Evolutionary conservation across 1,140 invertebrate species (phyloP).

Genomic region (honey bee (Apis mellifera)): Amel_HAv3.1 CM009932.2:10849001-10849500

Average conservation of each 20-base stretch:
- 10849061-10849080: slow-evolving; percentile 26
- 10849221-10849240: no score
- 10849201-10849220: neutral
- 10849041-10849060: neutral
- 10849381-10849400: slow-evolving; percentile 70
- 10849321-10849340: neutral
- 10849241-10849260: no score
- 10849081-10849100: slow-evolving; percentile 42
- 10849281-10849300: neutral
- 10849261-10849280: neutral
- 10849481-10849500: slow-evolving; percentile 72
- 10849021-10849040: neutral
- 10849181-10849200: slow-evolving; percentile 7
- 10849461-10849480: slow-evolving; percentile 65
- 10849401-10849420: slow-evolving; percentile 74
- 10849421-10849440: slow-evolving; percentile 72
- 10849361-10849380: slow-evolving; percentile 25
- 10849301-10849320: neutral
- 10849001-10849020: neutral
- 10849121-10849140: neutral
- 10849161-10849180: neutral
- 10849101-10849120: neutral
- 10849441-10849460: slow-evolving; percentile 10
- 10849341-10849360: neutral
- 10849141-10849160: neutral